Evolutionary conservation across 2,888 invertebrate species (phyloP).

Genomic region (Dioctria linearis): DNA sequence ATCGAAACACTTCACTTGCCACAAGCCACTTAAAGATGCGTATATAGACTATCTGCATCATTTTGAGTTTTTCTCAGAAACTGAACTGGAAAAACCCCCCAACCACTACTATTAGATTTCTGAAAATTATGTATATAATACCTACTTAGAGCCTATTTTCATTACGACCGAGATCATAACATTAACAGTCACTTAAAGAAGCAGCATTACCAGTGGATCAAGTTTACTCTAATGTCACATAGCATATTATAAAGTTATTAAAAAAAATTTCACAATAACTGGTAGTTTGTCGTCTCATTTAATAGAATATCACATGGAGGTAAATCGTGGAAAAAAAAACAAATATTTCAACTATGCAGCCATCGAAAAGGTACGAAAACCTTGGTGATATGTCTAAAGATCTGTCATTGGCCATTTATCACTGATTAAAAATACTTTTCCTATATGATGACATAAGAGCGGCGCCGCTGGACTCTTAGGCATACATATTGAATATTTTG

Average conservation of each 20-base stretch:
- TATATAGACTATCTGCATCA: neutral
- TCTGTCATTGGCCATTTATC: constrained; percentile 10
- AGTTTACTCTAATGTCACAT: constrained; percentile 36
- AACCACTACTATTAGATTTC: no score
- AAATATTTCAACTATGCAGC: constrained; percentile 2
- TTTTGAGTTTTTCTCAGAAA: constrained; percentile 21
- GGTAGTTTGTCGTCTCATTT: constrained; percentile 2
- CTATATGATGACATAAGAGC: constrained; percentile 42
- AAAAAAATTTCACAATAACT: constrained; percentile 33
- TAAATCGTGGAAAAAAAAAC: neutral
- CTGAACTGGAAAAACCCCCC: constrained; percentile 25
- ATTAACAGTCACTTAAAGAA: neutral
- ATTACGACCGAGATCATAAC: neutral
- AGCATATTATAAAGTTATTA: constrained; percentile 20
- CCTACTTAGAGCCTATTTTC: constrained; percentile 18
- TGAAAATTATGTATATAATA: neutral
- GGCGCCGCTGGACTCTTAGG: neutral
- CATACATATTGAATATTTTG: constrained; percentile 5
- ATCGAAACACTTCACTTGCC: constrained; percentile 31
- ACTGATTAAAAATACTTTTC: constrained; percentile 32
- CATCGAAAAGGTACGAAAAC: neutral
- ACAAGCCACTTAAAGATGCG: constrained; percentile 36
- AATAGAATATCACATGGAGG: constrained; percentile 13
- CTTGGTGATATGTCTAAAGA: constrained; percentile 23
- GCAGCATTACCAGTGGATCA: constrained; percentile 33